Percentiles rank a stretch among this genome's conserved stretches.
Conservation (phyloP, 2,888 invertebrate species). For the Sycophila texana region DNA sequence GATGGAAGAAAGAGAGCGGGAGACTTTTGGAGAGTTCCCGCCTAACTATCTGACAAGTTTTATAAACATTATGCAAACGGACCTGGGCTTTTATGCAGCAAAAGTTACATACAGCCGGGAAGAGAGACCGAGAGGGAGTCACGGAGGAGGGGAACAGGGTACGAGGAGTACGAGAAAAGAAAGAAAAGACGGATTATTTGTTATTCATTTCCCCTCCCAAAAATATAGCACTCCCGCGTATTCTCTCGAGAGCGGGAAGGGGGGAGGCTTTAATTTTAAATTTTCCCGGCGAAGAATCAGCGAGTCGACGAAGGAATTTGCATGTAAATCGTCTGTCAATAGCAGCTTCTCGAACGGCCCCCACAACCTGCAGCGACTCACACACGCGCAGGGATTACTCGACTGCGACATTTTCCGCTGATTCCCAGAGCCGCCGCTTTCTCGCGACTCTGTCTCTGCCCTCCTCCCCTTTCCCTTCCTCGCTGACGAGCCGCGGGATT, state of each 20-base stretch:
- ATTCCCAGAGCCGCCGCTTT: constrained; percentile 31
- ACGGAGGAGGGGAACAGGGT: constrained; percentile 1
- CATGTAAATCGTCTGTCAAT: constrained; percentile 58
- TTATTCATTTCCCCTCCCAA: constrained; percentile 52
- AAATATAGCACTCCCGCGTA: constrained; percentile 23
- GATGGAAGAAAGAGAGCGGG: not conserved
- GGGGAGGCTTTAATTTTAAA: constrained; percentile 51
- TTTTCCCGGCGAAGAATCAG: constrained; percentile 44
- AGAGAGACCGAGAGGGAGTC: constrained; percentile 14
- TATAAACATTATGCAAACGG: constrained; percentile 55
- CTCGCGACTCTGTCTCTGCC: not conserved
- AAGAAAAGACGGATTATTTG: constrained; percentile 50
- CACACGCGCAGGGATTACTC: constrained; percentile 38
- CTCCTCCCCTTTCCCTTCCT: not conserved
- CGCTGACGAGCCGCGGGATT: constrained; percentile 39
- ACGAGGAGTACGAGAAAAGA: not conserved
- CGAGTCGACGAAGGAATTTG: constrained; percentile 50
- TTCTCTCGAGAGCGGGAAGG: not conserved
- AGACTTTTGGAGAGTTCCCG: constrained; percentile 41
- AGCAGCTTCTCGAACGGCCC: constrained; percentile 31
- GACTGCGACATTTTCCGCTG: constrained; percentile 47
- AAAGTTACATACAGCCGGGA: constrained; percentile 49
- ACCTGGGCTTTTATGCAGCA: constrained; percentile 36
- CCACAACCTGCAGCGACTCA: not conserved
- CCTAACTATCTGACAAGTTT: constrained; percentile 54